Conservation (phyloP, 92 coral and sea anemone species). For the Phenganax subtilis region DNA sequence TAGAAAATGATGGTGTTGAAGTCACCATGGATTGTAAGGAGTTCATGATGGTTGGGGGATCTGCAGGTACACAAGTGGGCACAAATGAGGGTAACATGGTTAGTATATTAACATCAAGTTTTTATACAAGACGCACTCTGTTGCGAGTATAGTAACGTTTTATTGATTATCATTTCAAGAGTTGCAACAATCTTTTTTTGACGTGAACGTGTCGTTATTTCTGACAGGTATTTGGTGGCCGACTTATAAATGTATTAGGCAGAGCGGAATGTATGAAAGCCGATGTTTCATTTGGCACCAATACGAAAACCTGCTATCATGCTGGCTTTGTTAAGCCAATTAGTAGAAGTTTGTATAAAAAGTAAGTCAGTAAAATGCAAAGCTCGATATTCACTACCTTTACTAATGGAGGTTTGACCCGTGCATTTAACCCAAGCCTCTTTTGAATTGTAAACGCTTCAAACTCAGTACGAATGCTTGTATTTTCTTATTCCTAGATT, state of each 20-base stretch:
- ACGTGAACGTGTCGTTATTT: not conserved
- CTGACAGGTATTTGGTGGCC: conserved; percentile 70
- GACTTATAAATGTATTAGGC: conserved; percentile 73
- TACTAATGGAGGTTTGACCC: too few species aligned
- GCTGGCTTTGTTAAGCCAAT: conserved; percentile 70
- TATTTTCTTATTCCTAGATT: conserved; percentile 46
- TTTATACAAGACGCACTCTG: not conserved
- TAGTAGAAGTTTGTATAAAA: conserved; percentile 56
- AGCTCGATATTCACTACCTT: too few species aligned
- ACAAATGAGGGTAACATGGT: conserved; percentile 95
- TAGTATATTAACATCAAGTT: conserved; percentile 12
- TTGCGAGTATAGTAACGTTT: not conserved
- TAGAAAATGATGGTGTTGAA: conserved; percentile 63
- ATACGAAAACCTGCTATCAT: conserved; percentile 80
- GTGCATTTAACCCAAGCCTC: too few species aligned
- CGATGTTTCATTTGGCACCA: conserved; percentile 85
- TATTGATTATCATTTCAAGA: too few species aligned
- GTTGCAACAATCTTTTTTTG: not conserved
- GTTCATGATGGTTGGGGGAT: conserved; percentile 62
- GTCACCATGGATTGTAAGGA: conserved; percentile 73
- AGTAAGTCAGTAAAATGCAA: conserved; percentile 35
- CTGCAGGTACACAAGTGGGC: conserved; percentile 86
- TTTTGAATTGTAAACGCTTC: too few species aligned
- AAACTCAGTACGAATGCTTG: not conserved
- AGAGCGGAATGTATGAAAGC: conserved; percentile 79